Evolutionary conservation across 2,888 invertebrate genomes (phyloP), one percentile per base, ranked within the genome.

Genomic region (Ommatoiulus sabulosus): DNA sequence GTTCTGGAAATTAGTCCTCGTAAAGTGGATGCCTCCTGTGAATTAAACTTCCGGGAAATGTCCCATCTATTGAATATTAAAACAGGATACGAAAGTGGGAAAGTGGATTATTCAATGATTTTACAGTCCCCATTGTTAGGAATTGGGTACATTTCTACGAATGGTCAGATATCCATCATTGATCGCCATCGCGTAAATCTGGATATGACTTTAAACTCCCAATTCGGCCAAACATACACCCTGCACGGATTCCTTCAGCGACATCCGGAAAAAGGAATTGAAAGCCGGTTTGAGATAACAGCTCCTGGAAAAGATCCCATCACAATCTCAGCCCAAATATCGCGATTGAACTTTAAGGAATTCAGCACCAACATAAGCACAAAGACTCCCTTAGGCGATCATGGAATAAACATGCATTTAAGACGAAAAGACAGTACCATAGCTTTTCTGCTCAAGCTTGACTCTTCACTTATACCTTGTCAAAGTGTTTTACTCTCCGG

Each of bases 71-170:
- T 87, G 35, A 44, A 72, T 15, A 7, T 89, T 17, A 72, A 44
- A n/a, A 24, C 84, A 0, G 20, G 84, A 12, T 57, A 24, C 17
- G n/a, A 84, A 20, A 24, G 44, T 46, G 35, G 48, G 17, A 80
- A 44, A 44, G 35, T 89, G 20, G 86, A 89, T 10, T 44, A 90
- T 7, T 44, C 43, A 8, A 35, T 91, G 5, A 90, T 89, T 52
- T 52, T 91, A 12, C 89, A 91, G 12, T 91, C 91, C 0, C 91
- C 91, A 1, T 72, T 90, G 0, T 63, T 91, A n/a, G 86, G 88
- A 17, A 89, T 91, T 5, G 89, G 90, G 8, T 88, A 48, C 4
- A 43, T 90, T 3, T 87, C 89, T 35, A 84, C 48, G 1, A 87
- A 20, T 44, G 87, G 87, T 48, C 44, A 87, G 24, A 8, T 88